Base-by-base conservation (phyloP, 2,113 vertebrate species). In the Eretmochelys imbricata region DNA sequence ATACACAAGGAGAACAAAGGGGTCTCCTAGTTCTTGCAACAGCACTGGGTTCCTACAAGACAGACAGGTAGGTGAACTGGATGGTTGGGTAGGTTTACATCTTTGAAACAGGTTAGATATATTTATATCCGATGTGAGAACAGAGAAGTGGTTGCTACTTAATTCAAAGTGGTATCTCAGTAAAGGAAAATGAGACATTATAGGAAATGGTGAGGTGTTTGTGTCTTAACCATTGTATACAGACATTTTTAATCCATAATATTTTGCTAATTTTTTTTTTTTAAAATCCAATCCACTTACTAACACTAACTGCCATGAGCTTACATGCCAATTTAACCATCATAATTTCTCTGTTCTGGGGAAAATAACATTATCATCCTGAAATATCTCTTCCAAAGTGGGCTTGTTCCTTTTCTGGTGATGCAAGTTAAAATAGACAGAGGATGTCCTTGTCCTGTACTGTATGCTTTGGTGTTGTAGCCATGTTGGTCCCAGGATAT, bases 1-100 rank as follows among this genome's bases (percentile, higher is more conserved):
- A 55, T 29, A 51, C 9, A 2, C 7, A 17, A 48, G 35, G 49
- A 54, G 29, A 46, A 27, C 20, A 6, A 50, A 65, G 53, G 31
- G 27, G 8, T 46, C 72, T 46, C 38, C 22, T 46, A 46, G 11
- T 88, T 91, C 49, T 24, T 88, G 53, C 48, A 3, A 27, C 59
- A 22, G 19, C 25, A 4, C 27, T n/a, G 65, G 76, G 78, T 79
- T 55, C 55, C 42, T 50, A 6, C 14, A 50, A 22, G 31, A 65
- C 55, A 17, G 4, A 1, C 11, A 3, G 0, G 0, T 55, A 55
- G 54, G 38, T 42, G 75, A 49, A 31, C 7, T 31, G 8, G n/a
- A 12, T 49, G 10, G 42, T 54, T 54, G 78, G 54, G n/a, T 27
- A 85, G 82, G 31, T 85, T 81, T 27, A 7, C 25, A 38, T n/a